These are phyloP conservation scores for Passerina amoena DNA, from an alignment of 2,113 vertebrate genomes.

Conservation along the genomic window DNA sequence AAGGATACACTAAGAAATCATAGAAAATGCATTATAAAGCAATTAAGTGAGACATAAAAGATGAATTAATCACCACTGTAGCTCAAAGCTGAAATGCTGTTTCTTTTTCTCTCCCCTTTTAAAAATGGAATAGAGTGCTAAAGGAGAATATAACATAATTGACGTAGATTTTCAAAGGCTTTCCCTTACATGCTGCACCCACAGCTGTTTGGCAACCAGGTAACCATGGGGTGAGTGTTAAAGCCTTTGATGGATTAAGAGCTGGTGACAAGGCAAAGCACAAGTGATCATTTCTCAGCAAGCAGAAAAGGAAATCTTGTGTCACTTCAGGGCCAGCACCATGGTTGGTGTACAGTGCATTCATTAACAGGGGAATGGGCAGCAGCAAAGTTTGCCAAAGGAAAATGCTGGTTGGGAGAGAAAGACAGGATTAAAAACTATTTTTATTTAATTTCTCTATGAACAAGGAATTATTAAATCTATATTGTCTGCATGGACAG, in stretches of 20 bases:
- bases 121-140: background rate
- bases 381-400: background rate
- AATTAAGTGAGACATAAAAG: background rate
- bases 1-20: background rate
- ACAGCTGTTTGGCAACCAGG: background rate
- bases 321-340: background rate
- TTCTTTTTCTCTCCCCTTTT: background rate
- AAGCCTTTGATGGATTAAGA: constrained; percentile 11
- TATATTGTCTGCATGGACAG: background rate
- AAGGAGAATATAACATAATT: background rate
- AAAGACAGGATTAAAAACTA: background rate
- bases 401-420: background rate
- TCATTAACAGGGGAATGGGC: background rate
- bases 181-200: background rate
- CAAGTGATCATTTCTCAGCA: background rate
- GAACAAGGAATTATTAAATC: background rate
- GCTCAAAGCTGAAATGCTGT: background rate
- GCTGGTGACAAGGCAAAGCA: background rate
- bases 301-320: background rate
- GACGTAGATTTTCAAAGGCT: background rate
- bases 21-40: background rate
- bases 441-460: background rate
- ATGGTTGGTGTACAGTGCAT: background rate
- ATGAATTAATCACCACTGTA: background rate
- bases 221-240: background rate